These are phyloP conservation scores for Heliconius sara DNA, from an alignment of 2,888 invertebrate species.

Conservation along the genomic window DNA sequence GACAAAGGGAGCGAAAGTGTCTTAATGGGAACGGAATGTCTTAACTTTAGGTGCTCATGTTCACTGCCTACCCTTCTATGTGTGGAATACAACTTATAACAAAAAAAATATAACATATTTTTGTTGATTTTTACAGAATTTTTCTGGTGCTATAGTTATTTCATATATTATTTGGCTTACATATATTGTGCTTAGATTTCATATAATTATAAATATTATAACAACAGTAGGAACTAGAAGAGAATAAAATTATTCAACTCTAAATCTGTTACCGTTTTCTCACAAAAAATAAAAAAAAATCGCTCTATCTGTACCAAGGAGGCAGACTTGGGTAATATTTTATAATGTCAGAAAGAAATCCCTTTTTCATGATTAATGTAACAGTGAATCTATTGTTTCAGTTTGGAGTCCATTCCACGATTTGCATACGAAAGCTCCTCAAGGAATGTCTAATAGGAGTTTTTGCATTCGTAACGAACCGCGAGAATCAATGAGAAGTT, in stretches of 20 bases:
- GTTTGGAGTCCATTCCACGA: conserved; percentile 61
- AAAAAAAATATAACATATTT: too few species aligned
- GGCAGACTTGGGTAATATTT: conserved; percentile 34
- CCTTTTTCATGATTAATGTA: conserved; percentile 51
- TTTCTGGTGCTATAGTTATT: too few species aligned
- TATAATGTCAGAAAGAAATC: conserved; percentile 46
- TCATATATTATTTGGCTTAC: neutral
- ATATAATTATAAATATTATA: neutral
- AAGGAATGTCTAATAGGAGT: conserved; percentile 72
- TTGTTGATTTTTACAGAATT: too few species aligned
- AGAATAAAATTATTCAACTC: neutral
- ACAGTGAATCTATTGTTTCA: conserved; percentile 72
- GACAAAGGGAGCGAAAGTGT: too few species aligned
- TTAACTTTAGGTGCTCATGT: too few species aligned
- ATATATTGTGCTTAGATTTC: neutral
- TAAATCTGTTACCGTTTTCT: neutral
- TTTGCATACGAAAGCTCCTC: conserved; percentile 75
- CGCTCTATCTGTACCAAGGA: neutral
- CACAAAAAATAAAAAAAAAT: neutral
- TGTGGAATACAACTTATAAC: too few species aligned
- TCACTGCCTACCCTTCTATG: too few species aligned
- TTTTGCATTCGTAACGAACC: conserved; percentile 78
- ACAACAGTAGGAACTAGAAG: neutral
- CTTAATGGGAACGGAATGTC: too few species aligned
- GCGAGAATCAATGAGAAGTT: conserved; percentile 67